A percentile compares a stretch with the other conserved stretches of the same genome.
These are phyloP conservation scores for Anguilla japonica DNA, from an alignment of 2,113 vertebrate species.

Conservation along the genomic window DNA sequence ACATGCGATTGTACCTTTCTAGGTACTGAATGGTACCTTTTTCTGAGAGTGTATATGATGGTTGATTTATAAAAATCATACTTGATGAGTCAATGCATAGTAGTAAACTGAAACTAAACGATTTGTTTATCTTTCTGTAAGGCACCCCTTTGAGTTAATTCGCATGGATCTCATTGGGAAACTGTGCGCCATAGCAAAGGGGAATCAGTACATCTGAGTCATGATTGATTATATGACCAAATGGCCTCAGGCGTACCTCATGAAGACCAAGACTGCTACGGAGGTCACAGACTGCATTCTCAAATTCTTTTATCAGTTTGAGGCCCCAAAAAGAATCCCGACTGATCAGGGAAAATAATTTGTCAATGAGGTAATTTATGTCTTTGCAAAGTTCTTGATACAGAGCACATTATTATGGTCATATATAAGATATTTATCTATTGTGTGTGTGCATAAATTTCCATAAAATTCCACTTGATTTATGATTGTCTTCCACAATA, in stretches of 20 bases:
- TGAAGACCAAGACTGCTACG: neutral
- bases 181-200: neutral
- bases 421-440: constrained; percentile 12
- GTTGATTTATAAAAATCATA: too few relatives aligned
- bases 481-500: too few relatives aligned
- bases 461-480: too few relatives aligned
- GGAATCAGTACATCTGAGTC: constrained; percentile 9
- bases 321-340: constrained; percentile 18
- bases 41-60: too few relatives aligned
- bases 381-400: neutral
- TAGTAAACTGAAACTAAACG: too few relatives aligned
- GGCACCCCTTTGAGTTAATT: constrained; percentile 15
- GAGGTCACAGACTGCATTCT: constrained; percentile 11
- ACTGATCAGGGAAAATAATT: constrained; percentile 22
- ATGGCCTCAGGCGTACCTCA: constrained; percentile 6
- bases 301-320: constrained; percentile 3
- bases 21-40: too few relatives aligned
- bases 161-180: constrained; percentile 27
- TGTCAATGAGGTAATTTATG: constrained; percentile 20
- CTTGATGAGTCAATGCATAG: too few relatives aligned
- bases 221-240: constrained; percentile 28
- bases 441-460: neutral
- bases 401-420: neutral
- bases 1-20: too few relatives aligned
- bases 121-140: too few relatives aligned